These are phyloP conservation scores for Ephialtes manifestator DNA, from an alignment of 2,888 invertebrate species.

Conservation along the genomic window DNA sequence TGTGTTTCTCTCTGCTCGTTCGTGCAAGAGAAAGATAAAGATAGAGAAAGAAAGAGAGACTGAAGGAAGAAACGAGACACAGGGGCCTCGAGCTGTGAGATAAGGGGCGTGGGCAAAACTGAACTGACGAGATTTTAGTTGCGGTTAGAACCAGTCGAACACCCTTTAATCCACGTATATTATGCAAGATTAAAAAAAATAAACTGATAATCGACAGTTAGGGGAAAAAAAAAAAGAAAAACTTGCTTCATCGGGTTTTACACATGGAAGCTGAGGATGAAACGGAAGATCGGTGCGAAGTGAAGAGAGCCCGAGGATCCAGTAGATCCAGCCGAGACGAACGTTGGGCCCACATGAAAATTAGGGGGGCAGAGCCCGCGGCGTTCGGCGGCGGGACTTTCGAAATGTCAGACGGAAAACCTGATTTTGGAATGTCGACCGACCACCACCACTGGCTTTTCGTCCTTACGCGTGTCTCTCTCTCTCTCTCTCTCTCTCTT, in stretches of 20 bases:
- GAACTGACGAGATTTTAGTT: slow-evolving; percentile 60
- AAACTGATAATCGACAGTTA: slow-evolving; percentile 3
- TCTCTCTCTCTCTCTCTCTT: slow-evolving; percentile 15
- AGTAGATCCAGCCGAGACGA: slow-evolving; percentile 29
- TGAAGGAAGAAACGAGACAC: slow-evolving; percentile 28
- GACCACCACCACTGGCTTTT: slow-evolving; percentile 66
- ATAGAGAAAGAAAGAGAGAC: slow-evolving; percentile 30
- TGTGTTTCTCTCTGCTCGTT: slow-evolving; percentile 41
- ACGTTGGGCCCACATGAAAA: slow-evolving; percentile 44
- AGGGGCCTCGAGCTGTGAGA: slow-evolving; percentile 58
- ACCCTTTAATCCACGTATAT: background rate
- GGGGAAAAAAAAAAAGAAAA: slow-evolving; percentile 6
- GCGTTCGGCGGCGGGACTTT: slow-evolving; percentile 64
- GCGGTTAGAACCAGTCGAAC: slow-evolving; percentile 53
- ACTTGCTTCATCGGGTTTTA: background rate
- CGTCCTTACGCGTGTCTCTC: slow-evolving; percentile 41
- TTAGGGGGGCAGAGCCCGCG: slow-evolving; percentile 64
- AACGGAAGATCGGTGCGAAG: background rate
- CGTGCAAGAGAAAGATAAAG: slow-evolving; percentile 42
- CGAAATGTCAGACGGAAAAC: slow-evolving; percentile 79
- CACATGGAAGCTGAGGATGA: background rate
- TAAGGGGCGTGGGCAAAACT: slow-evolving; percentile 74
- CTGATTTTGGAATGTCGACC: slow-evolving; percentile 78
- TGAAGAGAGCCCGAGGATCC: slow-evolving; percentile 7
- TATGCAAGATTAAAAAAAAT: slow-evolving; percentile 36